Evolutionary conservation across 2,797 vertebrate genomes (phyloP), one percentile per base, ranked within the genome.

Genomic region (Thaleichthys pacificus): DNA sequence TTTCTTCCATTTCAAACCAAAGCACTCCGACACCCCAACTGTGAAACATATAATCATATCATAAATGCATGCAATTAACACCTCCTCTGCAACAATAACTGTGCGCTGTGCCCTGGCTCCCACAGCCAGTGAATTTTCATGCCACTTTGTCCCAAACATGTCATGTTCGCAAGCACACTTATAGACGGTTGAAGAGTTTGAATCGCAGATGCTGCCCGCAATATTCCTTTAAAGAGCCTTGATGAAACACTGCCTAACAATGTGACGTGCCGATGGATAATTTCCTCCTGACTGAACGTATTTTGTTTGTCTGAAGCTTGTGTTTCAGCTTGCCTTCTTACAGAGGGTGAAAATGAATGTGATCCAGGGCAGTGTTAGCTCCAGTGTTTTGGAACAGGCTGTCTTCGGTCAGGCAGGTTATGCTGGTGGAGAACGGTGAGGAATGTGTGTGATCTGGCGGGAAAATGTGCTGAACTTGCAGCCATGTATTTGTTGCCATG

Each of bases 31-130:
- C 32, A 35, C 32, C 7, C 4, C 28, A 0, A 35, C 32, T 35
- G 32, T 8, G 32, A 35, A 35, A 35, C 32, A 8, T 8, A 35
- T 35, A 6, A 35, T 35, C 2, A 35, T 1, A 35, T 35, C 32
- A 35, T 35, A 35, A 35, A 68, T 68, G 61, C 24, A 12, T 30
- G 26, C 24, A 62, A 62, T 62, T 62, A 62, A 62, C 15, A 62
- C 61, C 61, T 63, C 15, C 6, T 63, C 15, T 3, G 14, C 15
- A 3, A 22, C 30, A 63, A 35, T 14, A 63, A 38, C 2, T 28
- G 9, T 62, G 24, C 14, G 1, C 5, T 8, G 8, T 35, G 32
- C 32, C 32, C 8, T 8, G 32, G 32, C 7, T 35, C 7, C 32
- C 32, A 35, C 5, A 35, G 5, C 7, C 32, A 35, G 32, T 6